These are phyloP conservation scores for Maconellicoccus hirsutus DNA, from an alignment of 1,140 invertebrate species.

Conservation along the genomic window DNA sequence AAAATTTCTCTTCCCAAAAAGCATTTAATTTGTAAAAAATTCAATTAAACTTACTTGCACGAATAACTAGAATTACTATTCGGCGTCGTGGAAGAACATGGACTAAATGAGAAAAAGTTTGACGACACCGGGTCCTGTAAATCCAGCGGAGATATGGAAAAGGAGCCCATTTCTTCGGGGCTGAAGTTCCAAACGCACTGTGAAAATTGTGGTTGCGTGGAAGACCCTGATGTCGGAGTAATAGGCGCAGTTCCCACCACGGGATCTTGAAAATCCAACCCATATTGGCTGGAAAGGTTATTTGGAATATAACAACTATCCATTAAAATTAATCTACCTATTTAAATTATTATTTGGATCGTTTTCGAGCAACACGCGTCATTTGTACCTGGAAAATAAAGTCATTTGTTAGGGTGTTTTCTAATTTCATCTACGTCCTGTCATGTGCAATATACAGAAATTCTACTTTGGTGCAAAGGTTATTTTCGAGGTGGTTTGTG, in stretches of 20 bases:
- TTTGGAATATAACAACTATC: constrained; percentile 13
- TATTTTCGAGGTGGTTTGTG: no score
- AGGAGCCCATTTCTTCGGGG: constrained; percentile 18
- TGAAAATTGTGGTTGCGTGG: constrained; percentile 19
- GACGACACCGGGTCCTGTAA: constrained; percentile 13
- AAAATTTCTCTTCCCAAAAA: no score
- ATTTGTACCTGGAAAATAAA: neutral
- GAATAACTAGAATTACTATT: constrained; percentile 17
- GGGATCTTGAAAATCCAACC: neutral
- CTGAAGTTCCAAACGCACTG: constrained; percentile 18
- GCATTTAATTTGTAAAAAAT: no score
- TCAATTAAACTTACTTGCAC: neutral
- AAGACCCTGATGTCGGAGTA: neutral
- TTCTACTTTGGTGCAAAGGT: no score
- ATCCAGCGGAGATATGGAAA: constrained; percentile 19
- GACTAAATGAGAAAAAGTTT: constrained; percentile 13
- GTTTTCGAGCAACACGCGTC: neutral
- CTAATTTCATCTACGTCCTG: no score
- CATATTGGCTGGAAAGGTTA: constrained; percentile 17
- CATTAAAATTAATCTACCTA: neutral
- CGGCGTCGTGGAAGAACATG: constrained; percentile 10
- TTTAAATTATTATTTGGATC: neutral
- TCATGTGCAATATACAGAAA: no score
- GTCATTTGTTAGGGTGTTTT: neutral
- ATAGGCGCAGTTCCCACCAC: constrained; percentile 3